A percentile compares a stretch with the other conserved stretches of the same genome.
phyloP scores from a whole-genome alignment of 2,888 invertebrate species.

The Cataglyphis rosenhaueri region DNA sequence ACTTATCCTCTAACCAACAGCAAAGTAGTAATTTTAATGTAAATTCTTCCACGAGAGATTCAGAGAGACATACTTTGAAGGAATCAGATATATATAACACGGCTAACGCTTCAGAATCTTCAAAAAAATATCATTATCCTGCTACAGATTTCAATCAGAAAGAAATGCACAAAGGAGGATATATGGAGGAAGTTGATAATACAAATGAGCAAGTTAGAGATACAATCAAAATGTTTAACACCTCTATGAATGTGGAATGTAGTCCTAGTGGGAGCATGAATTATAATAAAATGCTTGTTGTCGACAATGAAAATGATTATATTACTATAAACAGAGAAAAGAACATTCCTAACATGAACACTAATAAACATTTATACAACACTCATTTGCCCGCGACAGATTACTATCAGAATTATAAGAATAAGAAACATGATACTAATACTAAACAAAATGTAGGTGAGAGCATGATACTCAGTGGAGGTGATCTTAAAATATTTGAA shows the following conservation, averaged over 20 bases:
- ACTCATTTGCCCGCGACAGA: background rate
- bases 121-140: slow-evolving; percentile 37
- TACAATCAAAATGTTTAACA: background rate
- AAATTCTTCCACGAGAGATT: slow-evolving; percentile 68
- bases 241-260: background rate
- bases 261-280: background rate
- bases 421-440: slow-evolving; percentile 9
- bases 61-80: slow-evolving; percentile 61
- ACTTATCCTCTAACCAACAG: slow-evolving; percentile 81
- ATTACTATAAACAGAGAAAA: background rate
- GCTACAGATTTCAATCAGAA: slow-evolving; percentile 31
- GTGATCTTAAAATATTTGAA: slow-evolving; percentile 78
- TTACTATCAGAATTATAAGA: slow-evolving; percentile 44
- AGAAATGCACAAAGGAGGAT: background rate
- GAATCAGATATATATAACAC: slow-evolving; percentile 14
- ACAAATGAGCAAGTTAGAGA: background rate
- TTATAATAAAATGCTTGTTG: background rate
- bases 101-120: slow-evolving; percentile 38
- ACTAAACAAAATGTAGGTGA: slow-evolving; percentile 57
- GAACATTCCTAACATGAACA: background rate
- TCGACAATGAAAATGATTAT: background rate
- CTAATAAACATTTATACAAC: background rate
- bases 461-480: slow-evolving; percentile 72
- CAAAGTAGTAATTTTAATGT: slow-evolving; percentile 78
- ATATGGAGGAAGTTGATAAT: slow-evolving; percentile 18